Evolutionary conservation across 2,888 invertebrate species (phyloP).

Genomic region (Ariolimax columbianus): DNA sequence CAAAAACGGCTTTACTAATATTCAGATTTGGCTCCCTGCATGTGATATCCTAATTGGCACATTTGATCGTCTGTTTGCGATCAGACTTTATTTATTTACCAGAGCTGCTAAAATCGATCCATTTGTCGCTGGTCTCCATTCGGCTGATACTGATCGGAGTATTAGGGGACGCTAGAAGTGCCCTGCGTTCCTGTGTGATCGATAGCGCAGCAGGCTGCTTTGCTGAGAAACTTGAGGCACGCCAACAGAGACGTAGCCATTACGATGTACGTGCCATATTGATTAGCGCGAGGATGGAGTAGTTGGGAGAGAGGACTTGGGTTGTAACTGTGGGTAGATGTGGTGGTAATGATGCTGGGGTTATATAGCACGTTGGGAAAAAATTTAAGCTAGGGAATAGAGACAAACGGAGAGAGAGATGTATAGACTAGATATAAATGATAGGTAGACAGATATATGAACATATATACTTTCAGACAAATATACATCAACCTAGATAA

Average conservation of each 20-base stretch:
- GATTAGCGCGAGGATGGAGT: background rate
- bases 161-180: conserved; percentile 3
- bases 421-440: too few relatives aligned
- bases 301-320: too few relatives aligned
- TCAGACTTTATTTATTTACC: background rate
- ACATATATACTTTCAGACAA: too few relatives aligned
- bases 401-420: too few relatives aligned
- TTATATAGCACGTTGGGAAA: too few relatives aligned
- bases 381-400: too few relatives aligned
- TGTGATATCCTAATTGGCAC: background rate
- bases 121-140: background rate
- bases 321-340: background rate
- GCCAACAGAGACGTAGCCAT: background rate
- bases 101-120: background rate
- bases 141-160: background rate
- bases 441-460: too few relatives aligned
- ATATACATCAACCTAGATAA: too few relatives aligned
- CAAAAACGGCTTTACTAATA: too few relatives aligned
- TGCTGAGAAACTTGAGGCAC: background rate
- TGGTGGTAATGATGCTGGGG: too few relatives aligned
- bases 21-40: background rate
- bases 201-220: background rate
- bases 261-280: background rate
- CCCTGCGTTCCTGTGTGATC: background rate
- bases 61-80: background rate